Evolutionary conservation across 1,140 invertebrate species (phyloP), one percentile per base, ranked within the genome.

Genomic region (Aporrectodea caliginosa): DNA sequence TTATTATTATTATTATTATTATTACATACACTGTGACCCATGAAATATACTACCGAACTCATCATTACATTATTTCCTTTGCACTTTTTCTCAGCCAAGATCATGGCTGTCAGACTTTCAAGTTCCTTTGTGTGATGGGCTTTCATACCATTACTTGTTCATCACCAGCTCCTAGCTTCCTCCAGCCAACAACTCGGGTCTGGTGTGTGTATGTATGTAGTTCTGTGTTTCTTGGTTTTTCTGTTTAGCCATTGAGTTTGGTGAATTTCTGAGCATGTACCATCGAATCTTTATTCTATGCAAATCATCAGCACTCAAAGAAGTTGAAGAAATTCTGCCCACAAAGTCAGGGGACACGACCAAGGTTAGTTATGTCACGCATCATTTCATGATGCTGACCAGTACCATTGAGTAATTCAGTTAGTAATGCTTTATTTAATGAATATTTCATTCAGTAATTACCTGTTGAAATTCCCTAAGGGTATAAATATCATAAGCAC

Each of bases 201-300:
- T 58, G 43, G 22, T 12, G 43, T 58, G 43, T 58, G 22, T 6
- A 58, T 58, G 22, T 58, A 22, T 58, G 43, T 58, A 12, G 22
- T 22, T 12, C 22, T 58, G 43, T 58, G 43, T 12, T 58, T 6
- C 6, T 58, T 58, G 43, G 43, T 58, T 6, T 58, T 58, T 72
- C n/a, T 72, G n/a, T 27, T 27, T 72, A 72, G 14, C 70, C n/a
- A 29, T 72, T 78, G 85, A 84, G 78, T 87, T 87, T 83, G 83
- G 87, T 34, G 87, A 88, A 78, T 88, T 88, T 80, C 78, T 88
- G 16, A 81, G 77, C 14, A 87, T 88, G 85, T 88, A 88, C 83
- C 86, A 85, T 73, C 80, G 86, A 0, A 78, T 88, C 69, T 88
- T 88, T 81, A 79, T 87, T 33, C 81, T 84, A 68, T 87, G 87